Conservation (phyloP, 2,113 vertebrate genomes). For the Bucco capensis region DNA sequence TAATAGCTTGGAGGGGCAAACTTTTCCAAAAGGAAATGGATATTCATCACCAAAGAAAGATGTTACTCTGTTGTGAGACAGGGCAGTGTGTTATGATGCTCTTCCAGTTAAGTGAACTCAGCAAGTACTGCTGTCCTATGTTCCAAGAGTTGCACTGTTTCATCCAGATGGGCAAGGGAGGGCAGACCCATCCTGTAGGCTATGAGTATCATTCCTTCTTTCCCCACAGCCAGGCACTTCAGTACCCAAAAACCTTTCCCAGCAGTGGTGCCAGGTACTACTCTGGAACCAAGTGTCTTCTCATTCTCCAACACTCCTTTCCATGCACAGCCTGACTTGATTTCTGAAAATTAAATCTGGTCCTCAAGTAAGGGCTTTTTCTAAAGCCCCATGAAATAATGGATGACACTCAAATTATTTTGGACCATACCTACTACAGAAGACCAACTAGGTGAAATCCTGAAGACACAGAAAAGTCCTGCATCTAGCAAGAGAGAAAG, state of each 20-base stretch:
- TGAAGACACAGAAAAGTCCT: neutral
- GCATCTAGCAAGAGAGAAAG: neutral
- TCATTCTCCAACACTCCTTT: neutral
- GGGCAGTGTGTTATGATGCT: rapidly evolving
- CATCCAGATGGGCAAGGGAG: neutral
- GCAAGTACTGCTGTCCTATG: neutral
- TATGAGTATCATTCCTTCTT: neutral
- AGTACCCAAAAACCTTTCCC: neutral
- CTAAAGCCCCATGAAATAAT: neutral
- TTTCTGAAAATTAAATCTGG: neutral
- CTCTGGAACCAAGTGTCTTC: neutral
- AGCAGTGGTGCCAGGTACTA: neutral
- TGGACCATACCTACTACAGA: neutral
- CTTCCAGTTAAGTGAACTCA: neutral
- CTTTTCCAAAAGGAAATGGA: neutral
- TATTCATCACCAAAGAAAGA: neutral
- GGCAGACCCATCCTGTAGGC: neutral
- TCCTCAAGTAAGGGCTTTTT: neutral
- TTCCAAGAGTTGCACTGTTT: neutral
- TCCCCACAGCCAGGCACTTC: neutral
- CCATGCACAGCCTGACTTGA: neutral
- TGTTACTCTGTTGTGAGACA: neutral
- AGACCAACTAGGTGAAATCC: neutral
- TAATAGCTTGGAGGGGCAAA: neutral
- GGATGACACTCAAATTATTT: neutral